Percentiles rank a stretch among this genome's conserved stretches.
Conservation (phyloP, 92 coral and sea anemone species). For the Metridium senile region DNA sequence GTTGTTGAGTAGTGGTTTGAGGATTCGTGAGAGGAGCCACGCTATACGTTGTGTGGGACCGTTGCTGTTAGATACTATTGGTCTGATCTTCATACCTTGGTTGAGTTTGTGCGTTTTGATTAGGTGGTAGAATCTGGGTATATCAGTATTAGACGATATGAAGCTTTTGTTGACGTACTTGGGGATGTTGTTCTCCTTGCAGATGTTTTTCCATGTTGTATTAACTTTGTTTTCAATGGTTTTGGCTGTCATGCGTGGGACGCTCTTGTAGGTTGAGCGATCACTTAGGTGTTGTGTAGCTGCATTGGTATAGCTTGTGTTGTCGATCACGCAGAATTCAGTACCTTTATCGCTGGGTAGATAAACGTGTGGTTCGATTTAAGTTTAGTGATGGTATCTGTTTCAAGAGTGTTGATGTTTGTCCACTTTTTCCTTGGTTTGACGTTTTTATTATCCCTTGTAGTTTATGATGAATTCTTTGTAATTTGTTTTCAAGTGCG, state of each 20-base stretch:
- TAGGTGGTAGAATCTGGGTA: slow-evolving; percentile 51
- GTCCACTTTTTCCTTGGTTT: slow-evolving; percentile 39
- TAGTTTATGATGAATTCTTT: slow-evolving; percentile 20
- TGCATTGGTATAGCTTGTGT: slow-evolving; percentile 30
- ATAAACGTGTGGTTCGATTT: slow-evolving; percentile 5
- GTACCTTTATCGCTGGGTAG: slow-evolving; percentile 62
- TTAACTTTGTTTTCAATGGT: slow-evolving; percentile 57
- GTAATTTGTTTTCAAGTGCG: slow-evolving; percentile 30
- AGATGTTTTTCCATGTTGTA: slow-evolving; percentile 56
- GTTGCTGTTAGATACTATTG: slow-evolving; percentile 51
- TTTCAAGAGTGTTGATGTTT: slow-evolving; percentile 34
- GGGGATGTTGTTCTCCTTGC: slow-evolving; percentile 36
- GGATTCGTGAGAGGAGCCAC: slow-evolving; percentile 35
- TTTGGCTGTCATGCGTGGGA: slow-evolving; percentile 59
- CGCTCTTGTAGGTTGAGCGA: slow-evolving; percentile 30
- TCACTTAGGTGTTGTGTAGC: slow-evolving; percentile 47
- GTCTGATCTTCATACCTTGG: slow-evolving; percentile 50
- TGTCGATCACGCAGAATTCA: slow-evolving; percentile 41
- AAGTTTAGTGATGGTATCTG: slow-evolving; percentile 28
- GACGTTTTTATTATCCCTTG: background rate
- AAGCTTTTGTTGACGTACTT: slow-evolving; percentile 26
- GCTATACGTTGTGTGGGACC: slow-evolving; percentile 45
- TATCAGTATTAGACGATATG: slow-evolving; percentile 48
- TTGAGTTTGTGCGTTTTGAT: slow-evolving; percentile 51
- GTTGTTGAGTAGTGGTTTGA: slow-evolving; percentile 40